A percentile compares a stretch with the other conserved stretches of the same genome.
Evolutionary conservation across 2,888 invertebrate species (phyloP).

Genomic region (Digitonthophagus gazella): DNA sequence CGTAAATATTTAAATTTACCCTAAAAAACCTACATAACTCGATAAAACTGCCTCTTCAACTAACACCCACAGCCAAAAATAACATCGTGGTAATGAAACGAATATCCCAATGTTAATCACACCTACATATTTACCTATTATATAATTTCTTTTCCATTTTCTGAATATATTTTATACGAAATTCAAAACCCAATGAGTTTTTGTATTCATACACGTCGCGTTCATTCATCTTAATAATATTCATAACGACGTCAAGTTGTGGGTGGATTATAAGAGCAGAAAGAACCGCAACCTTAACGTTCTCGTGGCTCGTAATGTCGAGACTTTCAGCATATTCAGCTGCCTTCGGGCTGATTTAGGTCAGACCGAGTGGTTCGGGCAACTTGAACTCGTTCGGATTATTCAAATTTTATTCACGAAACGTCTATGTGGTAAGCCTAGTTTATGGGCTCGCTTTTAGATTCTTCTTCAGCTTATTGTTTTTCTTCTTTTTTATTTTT

Average conservation of each 20-base stretch:
- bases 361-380: neutral
- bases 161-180: too few relatives aligned
- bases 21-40: too few relatives aligned
- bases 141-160: neutral
- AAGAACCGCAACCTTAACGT: neutral
- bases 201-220: neutral
- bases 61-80: too few relatives aligned
- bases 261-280: neutral
- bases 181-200: neutral
- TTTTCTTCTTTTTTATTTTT: neutral
- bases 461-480: neutral
- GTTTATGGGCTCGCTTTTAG: neutral
- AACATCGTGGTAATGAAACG: too few relatives aligned
- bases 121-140: too few relatives aligned
- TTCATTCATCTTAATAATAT: neutral
- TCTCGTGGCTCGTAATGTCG: neutral
- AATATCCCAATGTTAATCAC: too few relatives aligned
- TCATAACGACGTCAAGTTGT: neutral
- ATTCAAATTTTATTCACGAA: neutral
- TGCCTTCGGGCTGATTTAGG: neutral
- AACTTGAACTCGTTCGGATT: neutral
- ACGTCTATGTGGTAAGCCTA: neutral
- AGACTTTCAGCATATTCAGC: neutral
- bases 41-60: too few relatives aligned
- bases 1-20: too few relatives aligned